phyloP scores from a whole-genome alignment of 1,140 invertebrate genomes.

The Stegodyphus mimosarum region DNA sequence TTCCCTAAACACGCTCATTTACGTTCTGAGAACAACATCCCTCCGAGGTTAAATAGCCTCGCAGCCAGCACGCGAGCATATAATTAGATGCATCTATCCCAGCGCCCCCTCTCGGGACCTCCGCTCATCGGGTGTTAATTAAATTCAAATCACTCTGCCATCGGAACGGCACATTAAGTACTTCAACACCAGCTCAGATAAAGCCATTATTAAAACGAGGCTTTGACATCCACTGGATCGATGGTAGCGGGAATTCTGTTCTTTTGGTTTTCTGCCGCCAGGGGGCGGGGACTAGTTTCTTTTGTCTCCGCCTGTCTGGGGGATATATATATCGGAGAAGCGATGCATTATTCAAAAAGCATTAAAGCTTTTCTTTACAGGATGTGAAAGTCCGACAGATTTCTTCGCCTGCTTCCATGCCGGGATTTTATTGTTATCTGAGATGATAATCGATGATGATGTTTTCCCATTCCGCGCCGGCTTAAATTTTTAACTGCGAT shows the following conservation, averaged over 20 bases:
- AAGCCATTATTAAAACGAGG: conserved; percentile 57
- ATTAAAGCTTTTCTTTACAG: conserved; percentile 32
- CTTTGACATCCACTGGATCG: conserved; percentile 27
- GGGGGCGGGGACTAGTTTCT: conserved; percentile 30
- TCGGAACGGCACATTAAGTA: conserved; percentile 52
- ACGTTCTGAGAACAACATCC: conserved; percentile 33
- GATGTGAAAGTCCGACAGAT: conserved; percentile 14
- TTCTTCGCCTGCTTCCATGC: conserved; percentile 11
- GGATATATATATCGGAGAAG: background rate
- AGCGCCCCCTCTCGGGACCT: conserved; percentile 48
- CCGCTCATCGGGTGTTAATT: conserved; percentile 53
- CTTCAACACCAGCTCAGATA: conserved; percentile 49
- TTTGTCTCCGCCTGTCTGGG: conserved; percentile 36
- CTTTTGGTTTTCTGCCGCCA: conserved; percentile 33
- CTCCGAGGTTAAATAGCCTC: conserved; percentile 54
- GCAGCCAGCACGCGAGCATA: conserved; percentile 35
- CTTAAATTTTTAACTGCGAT: conserved; percentile 31
- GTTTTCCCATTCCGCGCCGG: conserved; percentile 8
- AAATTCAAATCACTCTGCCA: conserved; percentile 57
- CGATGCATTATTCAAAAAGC: conserved; percentile 36
- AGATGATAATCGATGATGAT: conserved; percentile 21
- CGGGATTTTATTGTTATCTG: conserved; percentile 20
- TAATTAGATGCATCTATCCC: conserved; percentile 53
- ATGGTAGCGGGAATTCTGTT: background rate
- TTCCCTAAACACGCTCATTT: conserved; percentile 58